These are phyloP conservation scores for Adoxophyes honmai DNA, from an alignment of 1,140 invertebrate species.

Conservation along the genomic window DNA sequence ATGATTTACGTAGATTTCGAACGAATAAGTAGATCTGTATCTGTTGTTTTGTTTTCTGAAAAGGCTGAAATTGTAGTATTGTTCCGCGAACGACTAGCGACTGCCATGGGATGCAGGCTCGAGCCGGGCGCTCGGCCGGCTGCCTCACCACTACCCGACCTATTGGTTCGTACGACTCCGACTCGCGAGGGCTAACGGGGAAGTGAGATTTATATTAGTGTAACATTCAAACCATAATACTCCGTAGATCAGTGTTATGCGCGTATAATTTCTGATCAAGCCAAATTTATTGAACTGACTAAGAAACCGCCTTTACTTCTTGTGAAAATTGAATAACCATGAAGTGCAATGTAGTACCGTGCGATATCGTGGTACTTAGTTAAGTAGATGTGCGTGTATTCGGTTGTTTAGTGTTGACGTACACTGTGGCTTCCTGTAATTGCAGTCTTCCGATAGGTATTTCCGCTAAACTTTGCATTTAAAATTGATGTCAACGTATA, in stretches of 20 bases:
- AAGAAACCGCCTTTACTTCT: slow-evolving; percentile 67
- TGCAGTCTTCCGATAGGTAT: slow-evolving; percentile 76
- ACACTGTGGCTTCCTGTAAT: slow-evolving; percentile 72
- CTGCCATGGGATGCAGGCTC: neutral
- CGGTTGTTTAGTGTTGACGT: slow-evolving; percentile 64
- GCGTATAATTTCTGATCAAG: slow-evolving; percentile 58
- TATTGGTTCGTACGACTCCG: slow-evolving; percentile 17
- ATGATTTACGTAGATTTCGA: slow-evolving; percentile 69
- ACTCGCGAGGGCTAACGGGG: slow-evolving; percentile 29
- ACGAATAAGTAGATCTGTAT: slow-evolving; percentile 60
- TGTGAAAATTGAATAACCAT: slow-evolving; percentile 56
- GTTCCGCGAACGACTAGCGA: slow-evolving; percentile 22
- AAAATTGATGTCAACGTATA: slow-evolving; percentile 54
- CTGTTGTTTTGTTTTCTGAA: slow-evolving; percentile 43
- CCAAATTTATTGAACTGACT: slow-evolving; percentile 72
- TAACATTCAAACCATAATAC: slow-evolving; percentile 44
- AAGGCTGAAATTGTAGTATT: slow-evolving; percentile 51
- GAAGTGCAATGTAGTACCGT: slow-evolving; percentile 55
- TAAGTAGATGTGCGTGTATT: slow-evolving; percentile 44
- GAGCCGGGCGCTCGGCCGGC: slow-evolving; percentile 15
- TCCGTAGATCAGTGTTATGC: slow-evolving; percentile 62
- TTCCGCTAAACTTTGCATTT: slow-evolving; percentile 70
- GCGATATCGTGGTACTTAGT: slow-evolving; percentile 56
- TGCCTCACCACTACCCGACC: slow-evolving; percentile 31
- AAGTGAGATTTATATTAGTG: slow-evolving; percentile 48